Conservation (phyloP, 53 echinoderm and acorn worm genomes). For the Stichopus horrens region DNA sequence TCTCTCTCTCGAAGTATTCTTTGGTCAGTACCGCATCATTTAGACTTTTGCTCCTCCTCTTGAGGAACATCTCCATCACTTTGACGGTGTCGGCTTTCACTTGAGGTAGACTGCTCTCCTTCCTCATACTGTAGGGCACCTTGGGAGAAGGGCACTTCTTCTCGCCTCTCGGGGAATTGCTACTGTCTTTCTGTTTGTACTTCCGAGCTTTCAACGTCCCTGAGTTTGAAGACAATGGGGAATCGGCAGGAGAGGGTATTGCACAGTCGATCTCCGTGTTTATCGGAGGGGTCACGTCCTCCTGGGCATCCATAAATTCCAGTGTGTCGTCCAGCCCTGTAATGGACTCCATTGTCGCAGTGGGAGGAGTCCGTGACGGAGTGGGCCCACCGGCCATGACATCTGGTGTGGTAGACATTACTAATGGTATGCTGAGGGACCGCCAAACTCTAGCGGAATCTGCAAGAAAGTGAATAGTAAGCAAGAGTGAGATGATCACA, state of each 20-base stretch:
- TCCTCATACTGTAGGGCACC: constrained; percentile 52
- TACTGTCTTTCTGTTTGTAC: constrained; percentile 46
- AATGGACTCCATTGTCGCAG: constrained; percentile 25
- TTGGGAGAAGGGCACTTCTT: constrained; percentile 1
- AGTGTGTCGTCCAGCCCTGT: constrained; percentile 14
- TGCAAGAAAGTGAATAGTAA: background rate
- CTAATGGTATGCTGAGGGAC: background rate
- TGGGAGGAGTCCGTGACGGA: background rate
- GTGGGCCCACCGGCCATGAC: background rate
- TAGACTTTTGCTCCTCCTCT: constrained; percentile 91
- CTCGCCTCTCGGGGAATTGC: constrained; percentile 12
- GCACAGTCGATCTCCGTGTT: constrained; percentile 35
- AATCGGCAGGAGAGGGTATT: constrained; percentile 24
- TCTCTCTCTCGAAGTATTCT: constrained; percentile 79
- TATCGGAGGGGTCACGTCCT: constrained; percentile 37
- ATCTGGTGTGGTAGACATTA: constrained; percentile 21
- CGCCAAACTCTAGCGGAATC: constrained; percentile 18
- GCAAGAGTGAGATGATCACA: background rate
- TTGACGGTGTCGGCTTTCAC: constrained; percentile 82
- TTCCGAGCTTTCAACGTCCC: constrained; percentile 78
- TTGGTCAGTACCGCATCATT: constrained; percentile 87
- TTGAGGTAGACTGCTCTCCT: constrained; percentile 75
- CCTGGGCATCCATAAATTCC: constrained; percentile 8
- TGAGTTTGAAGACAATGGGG: constrained; percentile 57
- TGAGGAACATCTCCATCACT: constrained; percentile 92